Base-by-base conservation (phyloP, 2,888 invertebrate species). In the Pteria penguin region DNA sequence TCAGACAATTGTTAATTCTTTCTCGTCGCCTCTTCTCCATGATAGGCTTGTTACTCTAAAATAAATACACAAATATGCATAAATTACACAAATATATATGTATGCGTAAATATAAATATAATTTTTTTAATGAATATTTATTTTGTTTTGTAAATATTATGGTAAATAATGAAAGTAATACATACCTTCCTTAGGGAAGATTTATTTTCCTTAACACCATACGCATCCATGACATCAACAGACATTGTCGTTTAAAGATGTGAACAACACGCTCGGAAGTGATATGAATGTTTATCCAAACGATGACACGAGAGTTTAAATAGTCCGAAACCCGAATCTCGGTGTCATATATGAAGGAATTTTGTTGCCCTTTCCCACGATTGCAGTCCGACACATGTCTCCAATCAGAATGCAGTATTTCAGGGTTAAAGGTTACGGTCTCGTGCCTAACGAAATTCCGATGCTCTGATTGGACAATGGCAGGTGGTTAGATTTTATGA, bases 11-110 rank as follows among this genome's bases (percentile, higher is more conserved):
- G 80, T 91, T 91, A 67, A 91, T 91, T 58, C 91, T 74, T 3
- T 90, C 90, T 57, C 91, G 71, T 55, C 91, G 74, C 61, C 88
- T 83, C 80, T 89, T 90, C 73, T 91, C 91, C 91, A 91, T 90
- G 69, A 90, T 82, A 2, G 90, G 90, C 65, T 91, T 91, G 76
- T 90, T 90, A 60, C 86, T 88, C 91, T 91, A 87, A 63, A 57
- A 58, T 58, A n/a, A n/a, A n/a, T n/a, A n/a, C n/a, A n/a, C n/a
- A n/a, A n/a, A n/a, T n/a, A n/a, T n/a, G n/a, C n/a, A n/a, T n/a
- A n/a, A n/a, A n/a, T n/a, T n/a, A n/a, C n/a, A n/a, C n/a, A n/a
- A n/a, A n/a, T n/a, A n/a, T n/a, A n/a, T n/a, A n/a, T n/a, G n/a
- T n/a, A n/a, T n/a, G n/a, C n/a, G n/a, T n/a, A n/a, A n/a, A n/a